phyloP scores from a whole-genome alignment of 2,797 vertebrate species.

The Pogonophryne albipinna region DNA sequence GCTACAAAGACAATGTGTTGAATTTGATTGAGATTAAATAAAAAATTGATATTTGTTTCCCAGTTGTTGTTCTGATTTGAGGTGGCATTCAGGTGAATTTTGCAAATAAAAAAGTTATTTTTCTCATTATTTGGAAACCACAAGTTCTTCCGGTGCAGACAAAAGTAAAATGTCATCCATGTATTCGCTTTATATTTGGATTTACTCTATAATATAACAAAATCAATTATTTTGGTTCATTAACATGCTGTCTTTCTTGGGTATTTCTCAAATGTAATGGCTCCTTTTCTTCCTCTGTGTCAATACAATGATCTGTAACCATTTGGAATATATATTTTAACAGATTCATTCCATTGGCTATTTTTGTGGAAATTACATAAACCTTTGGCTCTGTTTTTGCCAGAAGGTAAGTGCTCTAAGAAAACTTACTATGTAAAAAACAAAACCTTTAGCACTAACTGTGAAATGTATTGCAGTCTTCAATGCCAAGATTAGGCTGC shows the following conservation, averaged over 20 bases:
- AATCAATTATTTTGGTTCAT: no score
- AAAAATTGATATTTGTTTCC: no score
- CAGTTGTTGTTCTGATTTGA: no score
- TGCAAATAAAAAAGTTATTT: no score
- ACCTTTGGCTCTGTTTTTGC: background rate
- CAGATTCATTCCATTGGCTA: background rate
- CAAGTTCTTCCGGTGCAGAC: no score
- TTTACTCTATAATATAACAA: background rate
- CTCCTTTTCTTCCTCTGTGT: background rate
- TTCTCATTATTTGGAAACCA: no score
- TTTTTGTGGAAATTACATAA: background rate
- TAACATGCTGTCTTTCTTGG: background rate
- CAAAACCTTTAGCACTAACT: background rate
- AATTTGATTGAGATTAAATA: no score
- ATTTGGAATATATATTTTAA: background rate
- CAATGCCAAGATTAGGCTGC: background rate
- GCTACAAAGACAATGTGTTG: no score
- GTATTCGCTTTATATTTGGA: no score
- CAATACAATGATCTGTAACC: background rate
- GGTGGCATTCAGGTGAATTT: no score
- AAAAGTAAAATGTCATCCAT: no score
- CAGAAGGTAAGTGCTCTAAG: background rate
- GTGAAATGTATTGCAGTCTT: background rate
- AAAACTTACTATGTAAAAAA: background rate
- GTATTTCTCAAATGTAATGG: background rate